Base-by-base conservation (phyloP, 2,888 invertebrate species). In the Trilocha varians region DNA sequence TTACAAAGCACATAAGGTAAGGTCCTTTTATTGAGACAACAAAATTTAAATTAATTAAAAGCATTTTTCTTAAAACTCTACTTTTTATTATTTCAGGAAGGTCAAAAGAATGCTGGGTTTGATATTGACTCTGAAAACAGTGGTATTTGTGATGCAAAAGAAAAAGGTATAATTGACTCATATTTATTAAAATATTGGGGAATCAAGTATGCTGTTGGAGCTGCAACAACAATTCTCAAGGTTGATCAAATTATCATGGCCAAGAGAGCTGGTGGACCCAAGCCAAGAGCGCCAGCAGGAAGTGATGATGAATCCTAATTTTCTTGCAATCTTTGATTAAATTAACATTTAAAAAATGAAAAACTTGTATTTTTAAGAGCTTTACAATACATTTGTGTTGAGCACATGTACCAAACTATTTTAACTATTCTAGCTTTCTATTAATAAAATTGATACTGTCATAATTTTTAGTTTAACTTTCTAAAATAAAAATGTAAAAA, bases 231-330 rank as follows among this genome's bases (percentile, higher is more conserved):
- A 1, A 93, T 98, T 53, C 88, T 99, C 17, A 92, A 94, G 72
- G 96, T 99, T 16, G 97, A 98, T 82, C 97, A 98, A 85, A 98
- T 99, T 55, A 98, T 99, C 53, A 98, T 98, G 98, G 97, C 98
- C 0, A 98, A 98, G 84, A 89, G 94, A 59, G 97, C 98, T 13
- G 98, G 98, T 36, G 98, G 98, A 36, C 98, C 98, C 0, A 98
- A 97, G 75, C 89, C 94, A 2, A 89, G 90, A 59, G 89, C 89
- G 46, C 83, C 80, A 9, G 89, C 88, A 6, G 84, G 85, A 55
- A 91, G 92, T 60, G 94, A 94, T 71, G 94, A 94, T 59, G 93
- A 94, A 69, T 89, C 88, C 64, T 89, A 89, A 76, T 25, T 17
- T 25, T 6, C 11, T 25, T 25, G 25, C 25, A 5, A 9, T 11